Evolutionary conservation across 2,888 invertebrate species (phyloP).

Genomic region (Odontocerum albicorne): DNA sequence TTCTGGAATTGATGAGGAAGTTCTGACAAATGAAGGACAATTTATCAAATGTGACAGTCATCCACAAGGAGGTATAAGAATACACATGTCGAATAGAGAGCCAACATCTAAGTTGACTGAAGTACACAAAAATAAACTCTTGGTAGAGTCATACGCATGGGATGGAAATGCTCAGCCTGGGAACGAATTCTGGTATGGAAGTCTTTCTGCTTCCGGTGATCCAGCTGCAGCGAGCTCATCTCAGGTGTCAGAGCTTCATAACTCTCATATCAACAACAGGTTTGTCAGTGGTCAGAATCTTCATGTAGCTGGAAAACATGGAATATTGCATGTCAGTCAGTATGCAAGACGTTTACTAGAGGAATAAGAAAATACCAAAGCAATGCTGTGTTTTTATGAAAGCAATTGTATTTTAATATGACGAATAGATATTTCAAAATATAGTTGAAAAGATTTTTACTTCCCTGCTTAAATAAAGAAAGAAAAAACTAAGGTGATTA

Average conservation of each 20-base stretch:
- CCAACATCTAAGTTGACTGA: conserved; percentile 57
- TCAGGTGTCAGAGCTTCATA: conserved; percentile 63
- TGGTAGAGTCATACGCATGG: conserved; percentile 72
- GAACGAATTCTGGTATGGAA: conserved; percentile 72
- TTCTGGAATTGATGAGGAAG: conserved; percentile 40
- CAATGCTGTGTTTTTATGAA: too few species aligned
- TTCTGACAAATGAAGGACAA: conserved; percentile 41
- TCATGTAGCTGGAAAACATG: conserved; percentile 42
- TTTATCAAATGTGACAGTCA: conserved; percentile 49
- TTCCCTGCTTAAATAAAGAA: too few species aligned
- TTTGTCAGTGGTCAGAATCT: conserved; percentile 47
- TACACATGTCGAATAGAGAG: conserved; percentile 57
- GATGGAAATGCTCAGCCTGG: conserved; percentile 74
- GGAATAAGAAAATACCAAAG: too few species aligned
- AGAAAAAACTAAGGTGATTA: too few species aligned
- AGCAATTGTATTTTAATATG: too few species aligned
- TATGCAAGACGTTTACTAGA: conserved; percentile 5
- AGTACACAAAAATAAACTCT: conserved; percentile 50
- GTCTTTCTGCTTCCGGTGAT: conserved; percentile 58
- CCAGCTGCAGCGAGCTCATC: conserved; percentile 64
- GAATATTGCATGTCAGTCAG: conserved; percentile 13
- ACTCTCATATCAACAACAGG: conserved; percentile 56
- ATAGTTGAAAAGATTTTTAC: too few species aligned
- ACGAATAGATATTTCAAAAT: too few species aligned
- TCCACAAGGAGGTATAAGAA: conserved; percentile 54